Conservation (phyloP, 2,888 invertebrate species). For the Tetrapedia diversipes region DNA sequence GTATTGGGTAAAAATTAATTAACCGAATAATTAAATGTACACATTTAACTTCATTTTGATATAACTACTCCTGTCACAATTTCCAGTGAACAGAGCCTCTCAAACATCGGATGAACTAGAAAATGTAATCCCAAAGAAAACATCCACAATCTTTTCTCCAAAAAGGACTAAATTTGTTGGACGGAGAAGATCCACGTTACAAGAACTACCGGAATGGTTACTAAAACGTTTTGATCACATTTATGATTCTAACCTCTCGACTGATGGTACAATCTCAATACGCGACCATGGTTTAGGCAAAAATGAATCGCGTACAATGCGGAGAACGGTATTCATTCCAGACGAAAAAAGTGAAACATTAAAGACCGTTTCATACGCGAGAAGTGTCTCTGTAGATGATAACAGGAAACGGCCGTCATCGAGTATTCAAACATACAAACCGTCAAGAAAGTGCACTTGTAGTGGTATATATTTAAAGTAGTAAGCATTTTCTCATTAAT, state of each 20-base stretch:
- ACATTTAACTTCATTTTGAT: background rate
- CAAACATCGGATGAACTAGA: conserved; percentile 6
- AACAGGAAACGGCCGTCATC: background rate
- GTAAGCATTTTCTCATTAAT: background rate
- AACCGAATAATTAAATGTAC: no score
- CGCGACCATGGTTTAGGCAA: conserved; percentile 53
- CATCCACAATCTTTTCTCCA: background rate
- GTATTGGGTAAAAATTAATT: conserved; percentile 28
- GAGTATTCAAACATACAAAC: background rate
- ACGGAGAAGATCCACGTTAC: background rate
- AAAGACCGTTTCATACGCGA: conserved; percentile 26
- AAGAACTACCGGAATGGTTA: conserved; percentile 31
- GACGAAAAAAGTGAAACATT: conserved; percentile 29
- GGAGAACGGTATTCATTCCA: background rate
- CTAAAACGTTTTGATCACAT: conserved; percentile 41
- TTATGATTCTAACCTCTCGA: background rate
- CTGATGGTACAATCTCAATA: conserved; percentile 27
- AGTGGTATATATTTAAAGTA: no score
- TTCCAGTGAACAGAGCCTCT: conserved; percentile 37
- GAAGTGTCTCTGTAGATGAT: background rate
- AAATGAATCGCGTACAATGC: conserved; percentile 48
- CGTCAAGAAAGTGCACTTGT: background rate
- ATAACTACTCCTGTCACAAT: background rate
- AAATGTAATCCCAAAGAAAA: background rate
- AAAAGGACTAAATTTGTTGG: background rate